Evolutionary conservation across 1,140 invertebrate species (phyloP), one percentile per base, ranked within the genome.

Genomic region (Cepaea nemoralis): DNA sequence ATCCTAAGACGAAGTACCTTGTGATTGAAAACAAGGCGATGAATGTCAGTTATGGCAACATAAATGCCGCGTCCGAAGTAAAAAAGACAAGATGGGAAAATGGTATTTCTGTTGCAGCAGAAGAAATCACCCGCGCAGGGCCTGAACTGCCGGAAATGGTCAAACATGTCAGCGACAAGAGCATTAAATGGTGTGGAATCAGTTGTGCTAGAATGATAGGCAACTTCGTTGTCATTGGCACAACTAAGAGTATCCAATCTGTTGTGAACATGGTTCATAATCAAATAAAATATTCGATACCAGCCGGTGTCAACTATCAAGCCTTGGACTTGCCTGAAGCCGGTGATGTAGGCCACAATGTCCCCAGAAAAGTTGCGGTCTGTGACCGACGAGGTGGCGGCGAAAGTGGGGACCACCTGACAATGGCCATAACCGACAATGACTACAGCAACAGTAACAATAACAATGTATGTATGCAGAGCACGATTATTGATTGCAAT

Each of bases 371-470:
- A 2, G 40, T n/a, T 3, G 37, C 22, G 5, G 31, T 24, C 37
- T 8, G 19, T 24, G 37, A 71, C 6, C 0, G 37, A 3, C 39
- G 35, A 27, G 40, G 69, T 1, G n/a, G 33, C 69, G 19, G 5
- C 10, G n/a, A n/a, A 24, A 71, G 37, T 24, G 40, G 40, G 10
- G 40, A 71, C 22, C 10, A 39, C 14, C 40, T 45, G 24, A 10
- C 35, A 40, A 3, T 45, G 40, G 14, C 37, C 12, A 39, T 1
- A 39, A 39, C 14, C 39, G 6, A 22, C 37, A 39, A 5, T 2
- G 6, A 71, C 35, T n/a, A 10, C 8, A 40, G 31, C 55, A 77
- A 77, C 31, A 55, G 3, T 31, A 77, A 77, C 39, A 77, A 77
- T 35, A 77, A 77, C 50, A 77, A 35, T 14, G 42, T 8, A 14